These are phyloP conservation scores for Trisateles emortualis DNA, from an alignment of 2,888 invertebrate genomes.

Conservation along the genomic window DNA sequence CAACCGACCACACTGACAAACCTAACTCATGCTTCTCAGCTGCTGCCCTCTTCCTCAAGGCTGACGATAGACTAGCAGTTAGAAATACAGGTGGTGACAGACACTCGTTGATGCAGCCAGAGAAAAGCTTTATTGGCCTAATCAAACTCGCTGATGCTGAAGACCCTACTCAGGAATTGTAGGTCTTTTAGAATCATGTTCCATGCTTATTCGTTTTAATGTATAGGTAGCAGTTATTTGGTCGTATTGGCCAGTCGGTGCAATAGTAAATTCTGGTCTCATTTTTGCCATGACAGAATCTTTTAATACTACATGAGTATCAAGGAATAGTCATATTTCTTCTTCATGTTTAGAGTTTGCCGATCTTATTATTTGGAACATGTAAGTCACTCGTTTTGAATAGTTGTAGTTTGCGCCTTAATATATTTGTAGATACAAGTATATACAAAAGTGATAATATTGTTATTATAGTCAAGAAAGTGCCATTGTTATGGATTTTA, in stretches of 20 bases:
- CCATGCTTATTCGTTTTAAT: slow-evolving; percentile 12
- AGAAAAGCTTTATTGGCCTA: slow-evolving; percentile 94
- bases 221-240: slow-evolving; percentile 14
- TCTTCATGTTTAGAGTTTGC: not conserved
- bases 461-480: slow-evolving; percentile 62
- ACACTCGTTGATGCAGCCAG: slow-evolving; percentile 90
- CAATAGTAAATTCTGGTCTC: slow-evolving; percentile 27
- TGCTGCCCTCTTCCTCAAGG: slow-evolving; percentile 88
- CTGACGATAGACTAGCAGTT: slow-evolving; percentile 89
- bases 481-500: slow-evolving; percentile 63
- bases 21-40: slow-evolving; percentile 92
- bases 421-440: slow-evolving; percentile 44
- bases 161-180: slow-evolving; percentile 72
- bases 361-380: slow-evolving; percentile 9
- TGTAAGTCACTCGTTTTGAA: slow-evolving; percentile 18
- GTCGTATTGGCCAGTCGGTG: slow-evolving; percentile 16
- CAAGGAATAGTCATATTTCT: slow-evolving; percentile 2
- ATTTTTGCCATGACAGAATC: slow-evolving; percentile 20
- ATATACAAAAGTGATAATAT: slow-evolving; percentile 60
- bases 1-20: slow-evolving; percentile 83
- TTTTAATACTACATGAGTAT: slow-evolving; percentile 1
- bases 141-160: slow-evolving; percentile 89
- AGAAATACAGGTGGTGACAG: slow-evolving; percentile 90
- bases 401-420: slow-evolving; percentile 22
- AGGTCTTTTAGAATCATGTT: slow-evolving; percentile 32